These are phyloP conservation scores for Phrynocephalus vlangalii DNA, from an alignment of 2,797 vertebrate genomes.

Conservation along the genomic window DNA sequence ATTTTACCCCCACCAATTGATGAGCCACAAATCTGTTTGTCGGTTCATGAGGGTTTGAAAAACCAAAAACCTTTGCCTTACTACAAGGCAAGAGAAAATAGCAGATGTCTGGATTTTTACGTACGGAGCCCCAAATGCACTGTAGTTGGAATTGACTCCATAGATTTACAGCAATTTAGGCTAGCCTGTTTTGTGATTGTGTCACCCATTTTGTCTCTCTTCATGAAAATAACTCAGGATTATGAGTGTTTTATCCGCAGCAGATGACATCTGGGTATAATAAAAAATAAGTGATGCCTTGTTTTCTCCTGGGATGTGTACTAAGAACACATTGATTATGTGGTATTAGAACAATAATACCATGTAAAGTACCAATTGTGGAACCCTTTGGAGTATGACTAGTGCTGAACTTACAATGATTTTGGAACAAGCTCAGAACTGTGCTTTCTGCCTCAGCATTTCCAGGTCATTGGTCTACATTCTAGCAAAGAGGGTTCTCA, in stretches of 20 bases:
- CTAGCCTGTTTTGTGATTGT: background rate
- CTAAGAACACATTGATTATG: slow-evolving; percentile 12
- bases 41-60: too few relatives aligned
- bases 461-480: background rate
- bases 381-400: background rate
- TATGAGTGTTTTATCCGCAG: background rate
- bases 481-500: background rate
- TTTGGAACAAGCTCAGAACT: background rate
- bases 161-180: background rate
- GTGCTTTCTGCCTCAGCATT: background rate
- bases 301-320: background rate
- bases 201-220: background rate
- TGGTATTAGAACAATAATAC: background rate
- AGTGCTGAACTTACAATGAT: background rate
- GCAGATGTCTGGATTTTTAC: background rate
- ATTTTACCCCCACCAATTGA: too few relatives aligned
- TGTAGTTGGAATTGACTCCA: background rate
- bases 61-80: too few relatives aligned
- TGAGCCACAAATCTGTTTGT: too few relatives aligned
- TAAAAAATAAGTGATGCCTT: background rate
- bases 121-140: background rate
- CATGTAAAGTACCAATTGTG: background rate
- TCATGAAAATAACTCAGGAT: slow-evolving; percentile 16
- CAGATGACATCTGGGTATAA: background rate
- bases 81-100: background rate